Evolutionary conservation across 2,888 invertebrate genomes (phyloP).

Genomic region (Amphiduros pacificus): DNA sequence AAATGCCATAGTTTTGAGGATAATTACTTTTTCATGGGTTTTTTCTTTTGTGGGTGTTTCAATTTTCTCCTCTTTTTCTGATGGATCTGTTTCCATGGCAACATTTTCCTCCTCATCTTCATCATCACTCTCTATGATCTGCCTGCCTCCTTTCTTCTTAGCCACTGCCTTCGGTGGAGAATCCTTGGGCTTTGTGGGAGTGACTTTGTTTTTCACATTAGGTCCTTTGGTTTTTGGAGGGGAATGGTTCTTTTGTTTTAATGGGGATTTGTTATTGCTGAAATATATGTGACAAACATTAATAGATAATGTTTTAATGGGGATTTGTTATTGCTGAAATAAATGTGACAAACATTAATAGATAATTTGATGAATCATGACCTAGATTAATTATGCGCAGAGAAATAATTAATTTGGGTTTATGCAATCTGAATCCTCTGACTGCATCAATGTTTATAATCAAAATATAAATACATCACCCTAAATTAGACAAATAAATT

Average conservation of each 20-base stretch:
- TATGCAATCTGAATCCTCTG: too few relatives aligned
- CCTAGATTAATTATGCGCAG: too few relatives aligned
- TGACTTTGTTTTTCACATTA: too few relatives aligned
- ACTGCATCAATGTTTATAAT: too few relatives aligned
- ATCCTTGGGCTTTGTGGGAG: too few relatives aligned
- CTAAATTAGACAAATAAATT: too few relatives aligned
- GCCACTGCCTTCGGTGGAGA: slow-evolving; percentile 3
- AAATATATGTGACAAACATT: too few relatives aligned
- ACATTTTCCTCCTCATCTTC: slow-evolving; percentile 6
- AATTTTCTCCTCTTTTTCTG: background rate
- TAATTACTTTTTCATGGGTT: background rate
- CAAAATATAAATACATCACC: too few relatives aligned
- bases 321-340: background rate
- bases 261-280: background rate
- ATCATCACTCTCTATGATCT: slow-evolving; percentile 19
- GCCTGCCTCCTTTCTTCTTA: slow-evolving; percentile 6
- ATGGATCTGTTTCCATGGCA: background rate
- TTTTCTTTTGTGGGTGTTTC: background rate
- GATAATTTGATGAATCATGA: too few relatives aligned
- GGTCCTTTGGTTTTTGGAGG: background rate
- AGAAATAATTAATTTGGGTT: too few relatives aligned
- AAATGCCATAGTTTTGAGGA: too few relatives aligned
- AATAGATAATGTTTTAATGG: slow-evolving; percentile 1
- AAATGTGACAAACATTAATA: too few relatives aligned
- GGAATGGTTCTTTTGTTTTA: slow-evolving; percentile 4